Conservation (phyloP, 2,888 invertebrate genomes). For the Leptarthrus brevirostris region DNA sequence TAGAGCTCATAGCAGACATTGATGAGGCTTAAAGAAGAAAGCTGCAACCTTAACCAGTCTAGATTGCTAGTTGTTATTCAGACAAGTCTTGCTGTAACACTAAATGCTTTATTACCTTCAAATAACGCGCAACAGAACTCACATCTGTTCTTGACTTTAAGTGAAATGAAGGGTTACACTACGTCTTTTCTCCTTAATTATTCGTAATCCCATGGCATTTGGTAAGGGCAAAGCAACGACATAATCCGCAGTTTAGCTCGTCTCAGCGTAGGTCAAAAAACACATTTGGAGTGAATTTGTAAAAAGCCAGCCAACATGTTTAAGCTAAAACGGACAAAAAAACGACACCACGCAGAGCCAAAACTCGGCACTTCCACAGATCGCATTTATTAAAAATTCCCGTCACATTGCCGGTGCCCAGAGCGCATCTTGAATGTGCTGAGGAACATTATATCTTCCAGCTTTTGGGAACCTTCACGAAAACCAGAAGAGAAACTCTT, state of each 20-base stretch:
- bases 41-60: too few relatives aligned
- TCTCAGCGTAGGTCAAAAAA: slow-evolving; percentile 38
- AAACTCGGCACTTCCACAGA: slow-evolving; percentile 1
- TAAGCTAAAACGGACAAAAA: neutral
- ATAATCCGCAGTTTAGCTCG: slow-evolving; percentile 15
- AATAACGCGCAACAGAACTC: too few relatives aligned
- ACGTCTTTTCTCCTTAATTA: neutral
- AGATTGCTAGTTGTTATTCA: too few relatives aligned
- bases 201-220: slow-evolving; percentile 2
- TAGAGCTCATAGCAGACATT: too few relatives aligned
- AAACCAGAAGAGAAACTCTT: slow-evolving; percentile 23
- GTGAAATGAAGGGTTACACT: neutral
- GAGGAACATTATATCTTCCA: neutral
- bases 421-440: neutral
- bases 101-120: too few relatives aligned
- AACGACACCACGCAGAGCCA: slow-evolving; percentile 33
- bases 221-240: slow-evolving; percentile 12
- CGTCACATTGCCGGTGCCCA: slow-evolving; percentile 25
- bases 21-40: too few relatives aligned
- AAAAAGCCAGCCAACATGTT: slow-evolving; percentile 2
- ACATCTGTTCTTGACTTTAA: too few relatives aligned
- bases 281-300: slow-evolving; percentile 12
- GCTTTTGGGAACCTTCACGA: slow-evolving; percentile 6
- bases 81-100: too few relatives aligned
- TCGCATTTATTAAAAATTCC: slow-evolving; percentile 29